These are phyloP conservation scores for Hydropotes inermis DNA, from an alignment of 2,113 vertebrate genomes.

Conservation along the genomic window DNA sequence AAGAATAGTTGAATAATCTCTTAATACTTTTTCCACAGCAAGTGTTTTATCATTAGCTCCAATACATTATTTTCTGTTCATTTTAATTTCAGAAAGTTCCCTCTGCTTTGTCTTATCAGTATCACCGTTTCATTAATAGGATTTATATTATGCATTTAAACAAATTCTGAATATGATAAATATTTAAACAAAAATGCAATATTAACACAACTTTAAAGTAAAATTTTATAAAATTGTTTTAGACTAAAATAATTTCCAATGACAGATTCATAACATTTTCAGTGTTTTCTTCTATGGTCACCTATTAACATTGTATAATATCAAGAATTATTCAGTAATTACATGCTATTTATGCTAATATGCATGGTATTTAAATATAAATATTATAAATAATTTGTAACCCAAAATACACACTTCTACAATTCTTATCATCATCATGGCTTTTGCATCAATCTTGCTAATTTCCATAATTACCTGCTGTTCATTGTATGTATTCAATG, in stretches of 20 bases:
- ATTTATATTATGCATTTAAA: conserved; percentile 10
- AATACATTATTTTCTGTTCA: neutral
- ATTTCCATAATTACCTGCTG: conserved; percentile 85
- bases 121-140: neutral
- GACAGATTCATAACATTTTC: neutral
- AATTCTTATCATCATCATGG: neutral
- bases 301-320: conserved; percentile 21
- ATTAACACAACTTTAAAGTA: neutral
- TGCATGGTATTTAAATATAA: neutral
- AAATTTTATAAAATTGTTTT: neutral
- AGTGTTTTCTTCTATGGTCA: neutral
- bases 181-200: conserved; percentile 21
- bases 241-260: conserved; percentile 15
- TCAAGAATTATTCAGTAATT: neutral
- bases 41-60: neutral
- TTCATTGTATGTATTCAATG: conserved; percentile 90
- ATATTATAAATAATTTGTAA: conserved; percentile 23
- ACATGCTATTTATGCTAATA: neutral
- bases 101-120: neutral
- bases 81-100: conserved; percentile 19
- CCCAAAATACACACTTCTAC: neutral
- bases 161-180: conserved; percentile 6
- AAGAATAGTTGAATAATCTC: neutral
- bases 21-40: neutral
- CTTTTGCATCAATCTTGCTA: neutral